Conservation (phyloP, 2,113 vertebrate genomes). For the Rhabdomys dilectus region DNA sequence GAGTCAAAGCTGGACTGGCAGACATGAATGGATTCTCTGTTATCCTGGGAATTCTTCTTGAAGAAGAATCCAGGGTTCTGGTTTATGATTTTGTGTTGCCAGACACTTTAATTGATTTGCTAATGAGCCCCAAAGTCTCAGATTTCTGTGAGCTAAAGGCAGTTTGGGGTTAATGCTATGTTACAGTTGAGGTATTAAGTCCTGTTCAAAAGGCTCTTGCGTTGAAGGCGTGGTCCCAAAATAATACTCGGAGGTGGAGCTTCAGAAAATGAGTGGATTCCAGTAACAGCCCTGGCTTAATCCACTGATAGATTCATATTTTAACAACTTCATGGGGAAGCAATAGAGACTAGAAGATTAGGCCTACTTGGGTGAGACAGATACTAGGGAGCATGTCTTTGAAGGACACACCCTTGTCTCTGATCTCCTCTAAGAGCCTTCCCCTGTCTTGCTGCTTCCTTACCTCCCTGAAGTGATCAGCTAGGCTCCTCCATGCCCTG, state of each 20-base stretch:
- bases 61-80: not conserved
- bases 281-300: not conserved
- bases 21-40: slow-evolving; percentile 66
- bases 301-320: too few relatives aligned
- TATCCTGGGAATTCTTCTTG: slow-evolving; percentile 66
- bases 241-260: not conserved
- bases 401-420: not conserved
- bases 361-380: not conserved
- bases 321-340: not conserved
- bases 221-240: not conserved
- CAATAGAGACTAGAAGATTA: not conserved
- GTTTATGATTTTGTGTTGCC: not conserved
- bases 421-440: too few relatives aligned
- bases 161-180: fast-evolving
- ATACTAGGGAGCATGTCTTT: not conserved
- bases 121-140: not conserved
- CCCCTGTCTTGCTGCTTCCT: not conserved
- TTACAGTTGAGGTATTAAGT: not conserved
- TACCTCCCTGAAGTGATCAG: not conserved
- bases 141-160: fast-evolving
- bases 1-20: slow-evolving; percentile 24
- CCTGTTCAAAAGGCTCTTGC: not conserved
- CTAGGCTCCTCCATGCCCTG: not conserved
- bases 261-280: not conserved
- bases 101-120: fast-evolving